These are phyloP conservation scores for Thelaira solivaga DNA, from an alignment of 2,888 invertebrate genomes.

Conservation along the genomic window DNA sequence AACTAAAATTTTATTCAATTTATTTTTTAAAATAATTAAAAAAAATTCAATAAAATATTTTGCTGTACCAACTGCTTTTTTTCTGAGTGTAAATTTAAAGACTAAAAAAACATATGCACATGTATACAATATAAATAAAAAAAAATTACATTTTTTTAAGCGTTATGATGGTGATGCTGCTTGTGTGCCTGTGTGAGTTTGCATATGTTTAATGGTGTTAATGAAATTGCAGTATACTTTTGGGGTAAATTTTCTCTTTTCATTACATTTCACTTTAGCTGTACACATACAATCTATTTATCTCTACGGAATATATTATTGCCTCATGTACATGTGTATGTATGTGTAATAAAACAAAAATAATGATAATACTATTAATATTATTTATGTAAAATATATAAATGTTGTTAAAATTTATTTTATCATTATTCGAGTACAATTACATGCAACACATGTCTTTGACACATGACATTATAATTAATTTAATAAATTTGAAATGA, in stretches of 20 bases:
- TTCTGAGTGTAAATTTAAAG: no score
- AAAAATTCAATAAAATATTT: no score
- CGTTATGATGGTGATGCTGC: no score
- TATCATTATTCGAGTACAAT: slow-evolving; percentile 40
- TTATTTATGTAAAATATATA: slow-evolving; percentile 9
- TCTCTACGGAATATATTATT: slow-evolving; percentile 19
- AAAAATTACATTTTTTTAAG: neutral
- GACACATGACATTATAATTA: slow-evolving; percentile 57
- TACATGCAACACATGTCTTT: slow-evolving; percentile 44
- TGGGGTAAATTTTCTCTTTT: neutral
- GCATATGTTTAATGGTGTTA: neutral
- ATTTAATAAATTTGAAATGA: slow-evolving; percentile 36
- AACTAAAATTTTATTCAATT: no score
- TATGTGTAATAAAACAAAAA: neutral
- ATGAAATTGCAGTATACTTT: neutral
- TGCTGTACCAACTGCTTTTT: no score
- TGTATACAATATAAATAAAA: neutral
- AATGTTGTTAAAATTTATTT: slow-evolving; percentile 41
- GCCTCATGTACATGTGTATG: neutral
- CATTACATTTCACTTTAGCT: neutral
- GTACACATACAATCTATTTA: neutral
- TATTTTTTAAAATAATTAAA: no score
- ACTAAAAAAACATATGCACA: neutral
- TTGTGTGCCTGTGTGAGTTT: no score
- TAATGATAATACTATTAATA: slow-evolving; percentile 13